Conservation (phyloP, 2,888 invertebrate genomes). For the Chaetoderma sp. region DNA sequence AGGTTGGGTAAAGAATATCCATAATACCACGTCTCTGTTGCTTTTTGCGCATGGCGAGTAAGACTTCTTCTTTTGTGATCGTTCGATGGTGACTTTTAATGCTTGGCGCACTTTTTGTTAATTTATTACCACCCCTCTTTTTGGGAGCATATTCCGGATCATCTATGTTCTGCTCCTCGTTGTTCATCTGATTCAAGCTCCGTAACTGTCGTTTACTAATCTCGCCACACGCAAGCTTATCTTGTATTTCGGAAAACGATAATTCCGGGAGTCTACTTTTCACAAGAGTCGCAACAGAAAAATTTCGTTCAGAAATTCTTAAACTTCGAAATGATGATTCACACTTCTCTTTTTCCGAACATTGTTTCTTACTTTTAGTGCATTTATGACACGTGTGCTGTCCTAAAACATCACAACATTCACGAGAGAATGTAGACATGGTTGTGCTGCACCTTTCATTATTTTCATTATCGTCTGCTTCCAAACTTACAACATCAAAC, state of each 20-base stretch:
- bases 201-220: constrained; percentile 33
- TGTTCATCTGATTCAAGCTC: constrained; percentile 4
- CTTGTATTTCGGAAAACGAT: constrained; percentile 50
- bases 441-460: neutral
- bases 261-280: constrained; percentile 48
- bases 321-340: constrained; percentile 47
- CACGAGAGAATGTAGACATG: constrained; percentile 10
- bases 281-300: constrained; percentile 49
- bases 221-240: constrained; percentile 51
- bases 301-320: constrained; percentile 48
- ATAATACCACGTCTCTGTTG: neutral
- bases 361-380: constrained; percentile 42
- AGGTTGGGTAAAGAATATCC: constrained; percentile 43
- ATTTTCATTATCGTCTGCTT: neutral
- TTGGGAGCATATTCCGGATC: constrained; percentile 13
- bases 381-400: constrained; percentile 56
- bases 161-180: neutral
- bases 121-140: constrained; percentile 30
- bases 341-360: constrained; percentile 38
- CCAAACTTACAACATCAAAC: neutral
- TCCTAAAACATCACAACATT: constrained; percentile 52
- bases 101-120: constrained; percentile 26
- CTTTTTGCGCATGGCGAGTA: neutral
- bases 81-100: constrained; percentile 16
- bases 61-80: constrained; percentile 19